Percentiles rank a stretch among this genome's conserved stretches.
These are phyloP conservation scores for Nannoperca obscura DNA, from an alignment of 2,797 vertebrate genomes.

Conservation along the genomic window DNA sequence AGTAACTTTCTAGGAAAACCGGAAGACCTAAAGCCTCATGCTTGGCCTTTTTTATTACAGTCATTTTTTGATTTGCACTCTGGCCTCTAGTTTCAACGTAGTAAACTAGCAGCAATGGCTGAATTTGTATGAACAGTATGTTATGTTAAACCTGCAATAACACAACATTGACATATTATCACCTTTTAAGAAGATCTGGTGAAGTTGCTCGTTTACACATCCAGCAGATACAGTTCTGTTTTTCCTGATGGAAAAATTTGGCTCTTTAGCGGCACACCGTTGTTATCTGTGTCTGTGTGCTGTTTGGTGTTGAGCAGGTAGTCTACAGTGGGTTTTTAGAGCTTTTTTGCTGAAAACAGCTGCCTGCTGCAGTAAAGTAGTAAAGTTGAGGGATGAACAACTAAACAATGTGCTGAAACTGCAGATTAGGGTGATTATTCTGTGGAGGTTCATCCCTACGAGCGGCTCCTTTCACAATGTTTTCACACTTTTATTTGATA, in stretches of 20 bases:
- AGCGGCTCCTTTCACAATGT: too few species aligned
- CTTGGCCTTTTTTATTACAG: constrained; percentile 3
- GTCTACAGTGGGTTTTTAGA: not conserved
- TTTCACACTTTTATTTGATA: too few species aligned
- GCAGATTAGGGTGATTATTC: too few species aligned
- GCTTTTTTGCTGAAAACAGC: too few species aligned
- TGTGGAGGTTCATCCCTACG: too few species aligned
- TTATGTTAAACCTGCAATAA: not conserved
- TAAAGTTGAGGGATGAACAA: too few species aligned
- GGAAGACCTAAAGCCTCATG: constrained; percentile 9
- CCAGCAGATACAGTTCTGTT: not conserved
- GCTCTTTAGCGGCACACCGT: constrained; percentile 6
- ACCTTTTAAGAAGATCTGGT: not conserved
- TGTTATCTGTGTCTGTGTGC: not conserved
- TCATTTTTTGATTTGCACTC: constrained; percentile 21
- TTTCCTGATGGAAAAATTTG: constrained; percentile 14
- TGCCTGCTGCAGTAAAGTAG: too few species aligned
- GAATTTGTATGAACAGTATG: not conserved
- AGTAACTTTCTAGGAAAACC: constrained; percentile 59
- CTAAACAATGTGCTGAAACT: too few species aligned
- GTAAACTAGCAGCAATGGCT: not conserved
- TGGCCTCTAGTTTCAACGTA: constrained; percentile 13
- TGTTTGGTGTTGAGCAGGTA: not conserved
- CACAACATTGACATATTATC: not conserved
- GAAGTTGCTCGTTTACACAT: not conserved